A percentile compares a stretch with the other conserved stretches of the same genome.
Evolutionary conservation across 2,888 invertebrate species (phyloP).

Genomic region (Bugula neritina): DNA sequence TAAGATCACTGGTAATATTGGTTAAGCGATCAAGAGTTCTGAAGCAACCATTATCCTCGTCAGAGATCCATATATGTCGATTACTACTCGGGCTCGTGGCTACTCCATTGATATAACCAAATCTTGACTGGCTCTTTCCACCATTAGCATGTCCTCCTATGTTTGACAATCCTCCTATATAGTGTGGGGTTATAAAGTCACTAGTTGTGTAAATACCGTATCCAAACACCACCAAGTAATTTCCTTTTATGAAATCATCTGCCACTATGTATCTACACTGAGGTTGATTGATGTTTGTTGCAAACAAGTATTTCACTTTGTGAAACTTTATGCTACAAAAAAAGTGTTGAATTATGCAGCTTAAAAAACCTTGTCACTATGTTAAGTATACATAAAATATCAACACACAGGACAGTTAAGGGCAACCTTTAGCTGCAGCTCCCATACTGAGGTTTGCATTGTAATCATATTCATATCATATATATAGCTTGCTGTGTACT

Average conservation of each 20-base stretch:
- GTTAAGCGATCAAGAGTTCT: too few relatives aligned
- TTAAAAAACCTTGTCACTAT: too few relatives aligned
- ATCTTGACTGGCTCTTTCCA: too few relatives aligned
- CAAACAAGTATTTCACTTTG: background rate
- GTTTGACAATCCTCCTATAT: background rate
- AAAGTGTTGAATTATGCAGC: too few relatives aligned
- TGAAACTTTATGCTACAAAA: background rate
- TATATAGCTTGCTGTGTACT: too few relatives aligned
- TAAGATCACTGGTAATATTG: background rate
- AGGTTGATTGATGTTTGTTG: background rate
- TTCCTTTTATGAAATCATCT: background rate
- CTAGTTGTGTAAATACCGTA: background rate
- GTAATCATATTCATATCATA: too few relatives aligned
- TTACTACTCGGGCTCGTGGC: background rate
- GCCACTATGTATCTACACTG: background rate
- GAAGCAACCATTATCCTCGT: too few relatives aligned
- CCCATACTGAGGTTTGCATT: too few relatives aligned
- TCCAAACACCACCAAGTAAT: background rate
- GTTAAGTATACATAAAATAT: too few relatives aligned
- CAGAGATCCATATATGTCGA: too few relatives aligned
- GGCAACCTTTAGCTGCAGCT: too few relatives aligned
- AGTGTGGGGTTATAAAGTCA: background rate
- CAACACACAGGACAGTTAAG: too few relatives aligned
- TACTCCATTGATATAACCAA: background rate
- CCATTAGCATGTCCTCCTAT: background rate